Evolutionary conservation across 2,888 invertebrate genomes (phyloP).

Genomic region (Drosophila putrida): DNA sequence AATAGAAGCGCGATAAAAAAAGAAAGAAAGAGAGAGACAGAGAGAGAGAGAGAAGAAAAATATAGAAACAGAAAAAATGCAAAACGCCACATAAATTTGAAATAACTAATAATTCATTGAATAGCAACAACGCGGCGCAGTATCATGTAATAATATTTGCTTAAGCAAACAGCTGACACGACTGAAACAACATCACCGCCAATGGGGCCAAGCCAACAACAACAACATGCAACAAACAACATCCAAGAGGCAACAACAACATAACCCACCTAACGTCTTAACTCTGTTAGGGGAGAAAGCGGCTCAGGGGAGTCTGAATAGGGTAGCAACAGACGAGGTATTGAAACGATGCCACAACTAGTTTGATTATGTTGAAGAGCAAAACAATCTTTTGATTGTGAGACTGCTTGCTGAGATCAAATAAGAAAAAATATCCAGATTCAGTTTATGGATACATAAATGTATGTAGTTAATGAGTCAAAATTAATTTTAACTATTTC

Average conservation of each 20-base stretch:
- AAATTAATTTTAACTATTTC: not conserved
- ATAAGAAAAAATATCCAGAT: not conserved
- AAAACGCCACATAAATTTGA: conserved; percentile 70
- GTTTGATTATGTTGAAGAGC: conserved; percentile 33
- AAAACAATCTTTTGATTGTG: conserved; percentile 12
- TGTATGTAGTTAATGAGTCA: too few relatives aligned
- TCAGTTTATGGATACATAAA: not conserved
- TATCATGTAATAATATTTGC: conserved; percentile 77
- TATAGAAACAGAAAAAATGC: conserved; percentile 13
- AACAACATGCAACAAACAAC: conserved; percentile 18
- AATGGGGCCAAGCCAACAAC: conserved; percentile 34
- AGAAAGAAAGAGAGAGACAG: conserved; percentile 9
- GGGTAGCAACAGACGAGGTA: conserved; percentile 13
- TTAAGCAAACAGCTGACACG: conserved; percentile 74
- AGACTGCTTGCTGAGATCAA: conserved; percentile 11
- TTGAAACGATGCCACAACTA: conserved; percentile 36
- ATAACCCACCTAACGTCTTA: conserved; percentile 21
- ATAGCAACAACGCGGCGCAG: conserved; percentile 35
- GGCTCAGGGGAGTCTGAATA: conserved; percentile 18
- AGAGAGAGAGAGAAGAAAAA: conserved; percentile 5
- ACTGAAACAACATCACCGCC: conserved; percentile 47
- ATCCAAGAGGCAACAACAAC: conserved; percentile 4
- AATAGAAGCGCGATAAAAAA: conserved; percentile 74
- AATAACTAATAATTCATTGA: conserved; percentile 76
- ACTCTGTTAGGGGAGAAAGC: not conserved